phyloP scores from a whole-genome alignment of 1,140 invertebrate species.

The Sarcophaga bullata region DNA sequence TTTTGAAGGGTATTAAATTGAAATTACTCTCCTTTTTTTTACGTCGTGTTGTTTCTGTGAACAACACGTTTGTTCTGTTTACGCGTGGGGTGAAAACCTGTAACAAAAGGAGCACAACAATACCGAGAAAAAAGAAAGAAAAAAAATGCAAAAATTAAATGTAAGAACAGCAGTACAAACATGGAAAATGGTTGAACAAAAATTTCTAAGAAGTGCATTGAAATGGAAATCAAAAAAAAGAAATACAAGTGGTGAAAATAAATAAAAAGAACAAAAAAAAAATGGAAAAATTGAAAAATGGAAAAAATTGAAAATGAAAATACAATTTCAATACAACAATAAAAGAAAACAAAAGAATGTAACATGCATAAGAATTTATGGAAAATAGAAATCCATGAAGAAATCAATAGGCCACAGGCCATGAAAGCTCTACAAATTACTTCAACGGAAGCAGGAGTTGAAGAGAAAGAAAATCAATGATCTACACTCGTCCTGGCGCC shows the following conservation, averaged over 20 bases:
- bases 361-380: background rate
- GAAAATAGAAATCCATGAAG: background rate
- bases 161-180: background rate
- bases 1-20: background rate
- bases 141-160: background rate
- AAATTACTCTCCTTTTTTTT: background rate
- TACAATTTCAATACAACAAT: background rate
- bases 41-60: background rate
- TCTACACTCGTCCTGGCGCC: background rate
- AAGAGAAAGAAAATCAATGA: background rate
- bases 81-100: background rate
- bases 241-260: constrained; percentile 12
- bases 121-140: background rate
- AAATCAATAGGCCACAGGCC: background rate
- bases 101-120: constrained; percentile 4
- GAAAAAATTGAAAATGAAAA: background rate
- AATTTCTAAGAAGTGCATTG: constrained; percentile 32
- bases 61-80: background rate
- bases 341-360: background rate
- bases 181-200: constrained; percentile 19
- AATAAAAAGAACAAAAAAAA: background rate
- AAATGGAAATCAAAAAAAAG: constrained; percentile 17
- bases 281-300: background rate
- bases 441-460: too few relatives aligned
- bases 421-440: background rate